Percentiles rank a stretch among this genome's conserved stretches.
phyloP scores from a whole-genome alignment of 2,888 invertebrate species.

The Cyclophora albipunctata region DNA sequence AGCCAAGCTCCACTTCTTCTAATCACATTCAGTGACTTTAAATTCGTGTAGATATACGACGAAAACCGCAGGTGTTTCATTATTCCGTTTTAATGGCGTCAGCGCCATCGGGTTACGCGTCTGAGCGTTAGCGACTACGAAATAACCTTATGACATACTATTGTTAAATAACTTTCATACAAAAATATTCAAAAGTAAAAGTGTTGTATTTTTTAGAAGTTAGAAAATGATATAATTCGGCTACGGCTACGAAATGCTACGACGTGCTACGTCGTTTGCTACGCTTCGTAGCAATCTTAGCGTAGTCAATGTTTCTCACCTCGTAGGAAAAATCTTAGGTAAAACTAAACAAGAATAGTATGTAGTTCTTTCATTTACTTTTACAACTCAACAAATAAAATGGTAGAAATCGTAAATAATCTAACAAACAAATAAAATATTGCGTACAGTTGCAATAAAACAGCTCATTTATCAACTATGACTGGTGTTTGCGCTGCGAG shows the following conservation, averaged over 20 bases:
- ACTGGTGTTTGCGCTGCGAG: not conserved
- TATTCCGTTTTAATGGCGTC: slow-evolving; percentile 69
- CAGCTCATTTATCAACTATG: not conserved
- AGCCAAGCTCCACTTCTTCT: no score
- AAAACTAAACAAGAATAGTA: no score
- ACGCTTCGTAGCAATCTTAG: no score
- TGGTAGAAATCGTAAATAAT: no score
- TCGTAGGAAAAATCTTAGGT: no score
- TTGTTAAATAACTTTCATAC: slow-evolving; percentile 6
- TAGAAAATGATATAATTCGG: not conserved
- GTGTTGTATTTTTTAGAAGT: not conserved
- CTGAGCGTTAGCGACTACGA: slow-evolving; percentile 23
- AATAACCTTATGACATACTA: slow-evolving; percentile 12
- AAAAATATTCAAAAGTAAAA: not conserved
- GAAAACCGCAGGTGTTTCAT: slow-evolving; percentile 71
- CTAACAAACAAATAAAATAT: not conserved
- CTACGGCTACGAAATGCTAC: not conserved
- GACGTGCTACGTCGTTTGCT: not conserved
- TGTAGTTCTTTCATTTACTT: no score
- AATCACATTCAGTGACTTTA: no score
- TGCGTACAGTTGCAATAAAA: not conserved
- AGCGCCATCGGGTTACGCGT: slow-evolving; percentile 49
- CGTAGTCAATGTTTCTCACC: no score
- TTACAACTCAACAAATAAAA: no score
- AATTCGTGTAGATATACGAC: slow-evolving; percentile 28